Evolutionary conservation across 2,797 vertebrate species (phyloP), one percentile per base, ranked within the genome.

Genomic region (Allenopithecus nigroviridis): DNA sequence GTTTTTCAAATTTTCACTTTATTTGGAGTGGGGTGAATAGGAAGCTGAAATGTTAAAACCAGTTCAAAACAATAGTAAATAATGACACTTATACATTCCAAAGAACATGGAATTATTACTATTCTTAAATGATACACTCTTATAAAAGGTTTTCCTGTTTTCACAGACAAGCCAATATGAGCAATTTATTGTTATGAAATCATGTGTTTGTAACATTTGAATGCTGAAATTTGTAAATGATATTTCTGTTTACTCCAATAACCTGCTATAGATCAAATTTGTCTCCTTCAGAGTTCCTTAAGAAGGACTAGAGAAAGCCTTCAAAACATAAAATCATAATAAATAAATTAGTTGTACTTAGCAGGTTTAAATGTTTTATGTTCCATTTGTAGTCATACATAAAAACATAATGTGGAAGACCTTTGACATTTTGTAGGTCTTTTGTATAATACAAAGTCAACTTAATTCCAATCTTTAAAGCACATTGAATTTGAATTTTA

Each of bases 191-290:
- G 53, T 93, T 75, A 72, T 88, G 33, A 22, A 89, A 83, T 48
- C 84, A 2, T 94, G 41, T 88, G 59, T 12, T 86, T 93, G 95
- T 93, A 88, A 90, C n/a, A 11, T 53, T 74, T 96, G 33, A 74
- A 59, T 94, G 61, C 57, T 79, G 41, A 83, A 81, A 89, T 46
- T 16, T 55, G 68, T 87, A 87, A 83, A 72, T 89, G 33, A 78
- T 85, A 90, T 91, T 93, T 95, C 90, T 93, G 53, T 89, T 93
- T 94, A 94, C 61, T 95, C 14, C 84, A 97, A 55, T 68, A 84
- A 84, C 28, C 33, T 74, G 33, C 16, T 89, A 53, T 79, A 93
- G 94, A 92, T 33, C 33, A 84, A 72, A 84, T 86, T 85, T 88
- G 84, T 93, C 75, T 81, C 21, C 48, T 80, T 91, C 24, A 41